Base-by-base conservation (phyloP, 2,888 invertebrate genomes). In the Pseudeuparius sepicola region DNA sequence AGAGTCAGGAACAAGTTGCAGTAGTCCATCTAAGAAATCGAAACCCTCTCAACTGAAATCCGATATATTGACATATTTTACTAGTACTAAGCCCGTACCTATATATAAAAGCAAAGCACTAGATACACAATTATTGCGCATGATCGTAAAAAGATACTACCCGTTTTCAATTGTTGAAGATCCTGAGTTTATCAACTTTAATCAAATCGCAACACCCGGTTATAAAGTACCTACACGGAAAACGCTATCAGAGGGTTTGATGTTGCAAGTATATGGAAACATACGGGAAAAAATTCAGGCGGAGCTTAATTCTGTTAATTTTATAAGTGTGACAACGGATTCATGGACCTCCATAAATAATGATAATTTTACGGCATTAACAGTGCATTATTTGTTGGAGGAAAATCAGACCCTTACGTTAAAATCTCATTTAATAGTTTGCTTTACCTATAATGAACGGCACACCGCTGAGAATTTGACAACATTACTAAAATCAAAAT, bases 271-370 rank as follows among this genome's bases (percentile, higher is more conserved):
- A 31, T 48, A 43, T 37, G 31, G 45, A 16, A 37, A 40, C 24
- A 40, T 37, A 10, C 35, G 24, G 26, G 42, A 43, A 39, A 35
- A 31, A 32, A 34, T 46, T 26, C 20, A 39, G 25, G 34, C 34
- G 13, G 14, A 42, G 24, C 36, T 50, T 24, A 33, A 33, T 15
- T 13, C 7, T 6, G 36, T 34, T 33, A 41, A 40, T 36, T 44
- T 40, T 33, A 40, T 52, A 34, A 45, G 42, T 34, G 34, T 50
- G 27, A 52, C 50, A 26, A 55, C 52, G 14, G 54, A 55, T 43
- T 41, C 40, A 10, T 55, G 52, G 51, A 54, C 51, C 17, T 55
- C 53, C 31, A 34, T 42, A 25, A 49, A 39, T 42, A 49, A 47
- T 31, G 48, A 53, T 24, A 45, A 42, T 31, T 54, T 38, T 37